Evolutionary conservation across 2,113 vertebrate species (phyloP), one percentile per base, ranked within the genome.

Genomic region (Hyperopisus bebe): DNA sequence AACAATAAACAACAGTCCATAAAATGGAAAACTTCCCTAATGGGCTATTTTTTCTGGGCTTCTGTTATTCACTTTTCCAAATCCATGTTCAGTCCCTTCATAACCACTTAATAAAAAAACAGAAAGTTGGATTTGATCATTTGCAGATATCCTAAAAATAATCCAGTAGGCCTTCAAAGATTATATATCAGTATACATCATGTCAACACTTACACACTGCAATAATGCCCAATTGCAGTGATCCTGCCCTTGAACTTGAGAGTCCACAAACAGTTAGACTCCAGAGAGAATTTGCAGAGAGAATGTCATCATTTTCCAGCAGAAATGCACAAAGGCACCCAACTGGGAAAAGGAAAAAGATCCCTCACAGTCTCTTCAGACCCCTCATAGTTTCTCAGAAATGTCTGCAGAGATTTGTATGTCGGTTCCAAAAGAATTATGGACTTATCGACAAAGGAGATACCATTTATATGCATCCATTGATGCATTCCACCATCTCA

Each of bases 1-100:
- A 95, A 94, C 91, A 96, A 95, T 96, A 96, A 96, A 96, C 50
- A 90, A 84, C 91, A 90, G 70, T 94, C 44, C 88, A 89, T 91
- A 90, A 94, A 92, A 85, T 82, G 50, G 51, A 66, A 53, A 48
- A 48, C 77, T 11, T 88, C 3, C 10, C 13, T 88, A 90, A 15
- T 35, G 13, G 74, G 27, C 13, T 82, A 27, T 80, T 39, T 50
- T 15, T 24, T 9, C 82, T 55, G 62, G 10, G 17, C 24, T 90
- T 90, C 92, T 86, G 3, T 42, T 83, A 11, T 10, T 51, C 11
- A 19, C 2, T 10, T 15, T 87, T 74, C 15, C 85, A 86, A 86
- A 86, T 27, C 83, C 83, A 53, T 42, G 27, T 39, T 53, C 48
- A 19, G 84, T 86, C 10, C 47, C 82, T 44, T 46, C 35, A 62